Base-by-base conservation (phyloP, 2,888 invertebrate species). In the Sphaeridia pumilis region DNA sequence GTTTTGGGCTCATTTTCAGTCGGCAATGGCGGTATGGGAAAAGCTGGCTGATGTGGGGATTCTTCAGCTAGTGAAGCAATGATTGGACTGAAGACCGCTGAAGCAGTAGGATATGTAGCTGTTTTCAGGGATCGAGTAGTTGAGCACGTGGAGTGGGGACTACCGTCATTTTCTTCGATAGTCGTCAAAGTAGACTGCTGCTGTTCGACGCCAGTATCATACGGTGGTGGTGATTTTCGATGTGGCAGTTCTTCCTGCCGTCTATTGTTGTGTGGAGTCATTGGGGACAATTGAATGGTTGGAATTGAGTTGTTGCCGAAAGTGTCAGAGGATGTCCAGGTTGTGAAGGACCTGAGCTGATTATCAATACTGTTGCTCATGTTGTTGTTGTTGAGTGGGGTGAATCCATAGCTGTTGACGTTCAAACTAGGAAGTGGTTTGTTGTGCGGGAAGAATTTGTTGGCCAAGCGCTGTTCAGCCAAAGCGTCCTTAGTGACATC, bases 81-180 rank as follows among this genome's bases (percentile, higher is more conserved):
- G 25, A 57, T 53, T 22, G 55, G 34, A 12, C 60, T 61, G 49
- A 63, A 63, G 24, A 65, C 61, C 22, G 60, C 51, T 1, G 55
- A 55, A 2, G 65, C 61, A 14, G 61, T 65, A 21, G 65, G 63
- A 46, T 63, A 61, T 24, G 53, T 57, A n/a, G 56, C 53, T 22
- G 53, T 58, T 12, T 54, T 56, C 4, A 54, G 47, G 10, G 61
- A 58, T 1, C 60, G 54, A 22, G 51, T 46, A 1, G 63, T 60
- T 10, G 4, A 84, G 80, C 70, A 66, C 50, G 4, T 71, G 65
- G 10, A 70, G 67, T 42, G 82, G 1, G 83, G 83, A 34, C 78
- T 79, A 58, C 83, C 81, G 65, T 87, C 88, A 61, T 84, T 74
- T 72, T 88, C 88, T 69, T 86, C 85, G 57, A 88, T 88, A 1